Evolutionary conservation across 1,140 invertebrate species (phyloP).

Genomic region (Pseudomyrmex pallidus): DNA sequence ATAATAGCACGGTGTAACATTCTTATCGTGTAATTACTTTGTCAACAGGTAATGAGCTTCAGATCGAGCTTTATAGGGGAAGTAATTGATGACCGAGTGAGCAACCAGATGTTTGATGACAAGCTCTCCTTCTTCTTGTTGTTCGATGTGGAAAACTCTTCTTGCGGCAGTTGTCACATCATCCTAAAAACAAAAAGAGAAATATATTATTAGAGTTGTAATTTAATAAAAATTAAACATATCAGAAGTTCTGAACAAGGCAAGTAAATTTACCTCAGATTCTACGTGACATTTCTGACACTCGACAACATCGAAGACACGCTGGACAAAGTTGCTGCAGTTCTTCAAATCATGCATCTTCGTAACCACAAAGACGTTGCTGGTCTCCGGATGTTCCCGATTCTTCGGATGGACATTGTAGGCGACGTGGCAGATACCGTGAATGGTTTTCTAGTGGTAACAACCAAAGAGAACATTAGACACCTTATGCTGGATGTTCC

Average conservation of each 20-base stretch:
- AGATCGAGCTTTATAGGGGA: constrained; percentile 79
- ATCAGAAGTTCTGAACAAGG: neutral
- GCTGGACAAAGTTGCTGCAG: constrained; percentile 72
- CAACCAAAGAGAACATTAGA: constrained; percentile 86
- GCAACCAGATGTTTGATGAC: constrained; percentile 76
- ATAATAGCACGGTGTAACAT: neutral
- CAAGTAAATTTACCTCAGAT: constrained; percentile 64
- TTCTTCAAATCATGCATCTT: constrained; percentile 74
- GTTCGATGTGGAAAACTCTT: constrained; percentile 76
- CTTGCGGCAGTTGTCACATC: constrained; percentile 73
- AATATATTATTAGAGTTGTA: neutral
- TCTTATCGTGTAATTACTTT: constrained; percentile 72
- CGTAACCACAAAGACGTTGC: constrained; percentile 65
- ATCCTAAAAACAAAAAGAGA: constrained; percentile 64
- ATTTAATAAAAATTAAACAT: constrained; percentile 3
- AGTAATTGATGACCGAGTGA: constrained; percentile 77
- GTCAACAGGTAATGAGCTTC: constrained; percentile 80
- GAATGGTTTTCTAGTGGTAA: constrained; percentile 84
- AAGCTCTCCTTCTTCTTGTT: constrained; percentile 63
- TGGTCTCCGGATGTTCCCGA: neutral
- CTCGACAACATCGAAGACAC: constrained; percentile 65
- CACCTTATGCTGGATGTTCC: constrained; percentile 77
- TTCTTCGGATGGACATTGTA: constrained; percentile 73
- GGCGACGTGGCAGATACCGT: constrained; percentile 77
- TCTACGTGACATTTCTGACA: constrained; percentile 63